Base-by-base conservation (phyloP, 2,888 invertebrate genomes). In the Tachystola acroxantha region DNA sequence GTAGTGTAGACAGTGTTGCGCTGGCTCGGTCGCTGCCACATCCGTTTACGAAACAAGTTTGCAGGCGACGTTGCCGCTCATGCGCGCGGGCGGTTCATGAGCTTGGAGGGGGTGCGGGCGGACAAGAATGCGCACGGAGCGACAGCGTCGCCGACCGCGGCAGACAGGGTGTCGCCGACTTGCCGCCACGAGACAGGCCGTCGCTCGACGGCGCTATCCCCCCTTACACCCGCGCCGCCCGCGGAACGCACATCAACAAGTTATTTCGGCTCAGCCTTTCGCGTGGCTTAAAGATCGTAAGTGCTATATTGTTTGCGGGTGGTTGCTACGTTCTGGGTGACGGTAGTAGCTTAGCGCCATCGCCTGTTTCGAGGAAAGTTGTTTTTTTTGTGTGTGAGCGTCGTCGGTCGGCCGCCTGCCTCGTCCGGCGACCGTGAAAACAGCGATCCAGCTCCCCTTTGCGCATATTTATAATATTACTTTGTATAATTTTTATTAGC, bases 91-190 rank as follows among this genome's bases (percentile, higher is more conserved):
- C 65, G 78, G 73, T 67, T 73, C 70, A 75, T 67, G 68, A 70
- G 67, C 64, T 62, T 55, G 53, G 64, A 59, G 69, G 74, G 75
- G 74, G 81, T 64, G 73, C 79, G 75, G 81, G 85, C 78, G 82
- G 80, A 75, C 69, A 84, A 75, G 85, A 84, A 81, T 90, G 88
- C 58, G 86, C 68, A 67, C 64, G 56, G 66, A 59, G 52, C 81
- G 92, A 89, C 93, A 93, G 91, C 93, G 78, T 48, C 70, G 92
- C 89, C 85, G 91, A 90, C 92, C 92, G 91, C 89, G 91, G 94
- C 94, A 95, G 95, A 95, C 95, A 94, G 93, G 93, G 94, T 94
- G 95, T 95, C 95, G 95, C 95, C 95, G 91, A 90, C 92, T 89
- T 88, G 91, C 89, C 89, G 90, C 89, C 89, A 92, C 39, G 91